Base-by-base conservation (phyloP, 2,797 vertebrate genomes). In the Acanthis flammea region DNA sequence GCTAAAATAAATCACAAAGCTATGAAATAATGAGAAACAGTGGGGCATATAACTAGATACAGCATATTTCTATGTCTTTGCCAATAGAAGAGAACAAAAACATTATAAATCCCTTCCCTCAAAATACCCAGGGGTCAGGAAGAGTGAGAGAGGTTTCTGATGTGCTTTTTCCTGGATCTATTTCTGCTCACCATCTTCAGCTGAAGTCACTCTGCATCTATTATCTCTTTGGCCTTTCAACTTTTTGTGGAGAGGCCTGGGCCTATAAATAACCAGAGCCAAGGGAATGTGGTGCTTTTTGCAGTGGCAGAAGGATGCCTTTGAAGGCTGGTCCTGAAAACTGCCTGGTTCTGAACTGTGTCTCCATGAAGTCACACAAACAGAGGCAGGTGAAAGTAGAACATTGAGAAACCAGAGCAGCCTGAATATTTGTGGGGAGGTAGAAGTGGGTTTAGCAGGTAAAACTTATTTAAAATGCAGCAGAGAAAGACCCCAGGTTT, bases 141-240 rank as follows among this genome's bases (percentile, higher is more conserved):
- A 16, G 23, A 80, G 14, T 9, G 47, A 84, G 33, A 61, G 33
- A 79, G 12, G 6, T 37, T 48, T 67, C 31, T 92, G 53, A 31
- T 24, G 31, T 58, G 39, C 68, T 72, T 92, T 80, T 90, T 86
- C 82, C 72, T 45, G 41, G 21, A 62, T 58, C 51, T 95, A 88
- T 95, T 96, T 92, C 63, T 87, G 71, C 72, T 89, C 71, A 47
- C 41, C 35, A 6, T 19, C 50, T 65, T 83, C 47, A 54, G 55
- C 62, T 81, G 76, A 75, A 92, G 58, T 62, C 44, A 22, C 68
- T 83, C 48, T 76, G 71, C 74, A 76, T 92, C 88, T 82, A 24
- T 73, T 57, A 86, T 66, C 41, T 90, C 86, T 60, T 70, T 53
- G 75, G 63, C 86, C 79, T 95, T 94, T 70, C 30, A 70, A 8